Evolutionary conservation across 2,797 vertebrate genomes (phyloP).

Genomic region (Octomys mimax): DNA sequence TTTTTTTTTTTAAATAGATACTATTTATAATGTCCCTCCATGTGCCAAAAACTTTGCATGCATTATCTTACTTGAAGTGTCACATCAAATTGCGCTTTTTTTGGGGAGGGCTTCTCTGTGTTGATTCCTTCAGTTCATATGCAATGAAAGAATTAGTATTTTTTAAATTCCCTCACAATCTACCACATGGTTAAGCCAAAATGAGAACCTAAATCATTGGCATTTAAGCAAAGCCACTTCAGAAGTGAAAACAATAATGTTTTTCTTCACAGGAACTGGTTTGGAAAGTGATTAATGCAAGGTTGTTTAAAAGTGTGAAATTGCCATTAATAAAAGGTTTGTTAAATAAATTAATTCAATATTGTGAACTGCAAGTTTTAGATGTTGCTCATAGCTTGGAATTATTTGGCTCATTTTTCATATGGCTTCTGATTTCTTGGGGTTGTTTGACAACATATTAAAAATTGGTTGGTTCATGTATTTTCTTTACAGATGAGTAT

Average conservation of each 20-base stretch:
- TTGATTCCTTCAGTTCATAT: conserved; percentile 3
- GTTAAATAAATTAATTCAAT: conserved; percentile 48
- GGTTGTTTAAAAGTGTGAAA: conserved; percentile 42
- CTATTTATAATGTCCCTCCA: neutral
- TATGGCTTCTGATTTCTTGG: neutral
- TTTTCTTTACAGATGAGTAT: neutral
- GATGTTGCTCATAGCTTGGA: neutral
- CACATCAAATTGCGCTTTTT: neutral
- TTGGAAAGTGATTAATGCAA: conserved; percentile 55
- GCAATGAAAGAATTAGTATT: conserved; percentile 51
- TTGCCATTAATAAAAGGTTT: conserved; percentile 62
- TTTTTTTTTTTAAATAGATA: neutral
- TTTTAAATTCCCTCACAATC: neutral
- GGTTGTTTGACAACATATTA: neutral
- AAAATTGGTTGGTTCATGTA: neutral
- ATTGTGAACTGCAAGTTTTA: neutral
- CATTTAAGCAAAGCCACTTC: conserved; percentile 58
- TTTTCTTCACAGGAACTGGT: conserved; percentile 33
- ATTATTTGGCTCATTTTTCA: neutral
- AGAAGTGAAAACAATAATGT: conserved; percentile 51
- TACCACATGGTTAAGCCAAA: conserved; percentile 32
- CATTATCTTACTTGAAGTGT: conserved; percentile 12
- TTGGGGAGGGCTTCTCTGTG: neutral
- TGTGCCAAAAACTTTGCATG: neutral
- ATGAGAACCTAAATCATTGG: conserved; percentile 58